These are phyloP conservation scores for Microtus richardsoni DNA, from an alignment of 2,113 vertebrate species.

Conservation along the genomic window DNA sequence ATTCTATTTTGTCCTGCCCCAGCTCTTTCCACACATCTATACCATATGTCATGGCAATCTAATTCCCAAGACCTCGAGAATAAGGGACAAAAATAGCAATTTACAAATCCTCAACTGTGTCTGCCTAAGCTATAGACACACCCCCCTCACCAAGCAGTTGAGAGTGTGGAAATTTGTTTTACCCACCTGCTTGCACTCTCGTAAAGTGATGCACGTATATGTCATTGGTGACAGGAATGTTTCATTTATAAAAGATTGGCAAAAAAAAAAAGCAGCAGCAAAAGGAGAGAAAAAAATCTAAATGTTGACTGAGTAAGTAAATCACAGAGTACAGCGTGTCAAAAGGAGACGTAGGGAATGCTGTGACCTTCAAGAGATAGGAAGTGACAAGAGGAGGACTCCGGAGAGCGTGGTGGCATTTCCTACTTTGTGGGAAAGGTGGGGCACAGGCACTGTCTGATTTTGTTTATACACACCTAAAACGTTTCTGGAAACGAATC, in stretches of 20 bases:
- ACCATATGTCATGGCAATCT: not conserved
- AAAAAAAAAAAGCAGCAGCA: not conserved
- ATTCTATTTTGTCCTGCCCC: not conserved
- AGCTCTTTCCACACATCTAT: not conserved
- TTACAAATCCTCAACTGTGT: not conserved
- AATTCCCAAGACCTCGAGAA: not conserved
- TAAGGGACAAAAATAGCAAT: not conserved
- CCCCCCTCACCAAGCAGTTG: not conserved
- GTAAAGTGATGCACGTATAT: not conserved
- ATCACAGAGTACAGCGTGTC: not conserved
- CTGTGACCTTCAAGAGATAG: not conserved
- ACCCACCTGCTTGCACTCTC: not conserved
- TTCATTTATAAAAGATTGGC: not conserved
- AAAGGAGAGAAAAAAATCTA: not conserved
- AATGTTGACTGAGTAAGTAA: not conserved
- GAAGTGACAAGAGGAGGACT: not conserved
- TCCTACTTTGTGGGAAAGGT: not conserved
- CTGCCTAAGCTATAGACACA: not conserved
- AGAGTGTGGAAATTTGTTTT: slow-evolving; percentile 5
- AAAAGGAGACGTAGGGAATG: not conserved
- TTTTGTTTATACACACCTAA: not conserved
- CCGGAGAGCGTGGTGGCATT: not conserved
- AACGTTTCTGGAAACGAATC: not conserved
- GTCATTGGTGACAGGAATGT: not conserved
- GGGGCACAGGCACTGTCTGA: not conserved